Conservation (phyloP, 2,113 vertebrate species). For the Excalfactoria chinensis region DNA sequence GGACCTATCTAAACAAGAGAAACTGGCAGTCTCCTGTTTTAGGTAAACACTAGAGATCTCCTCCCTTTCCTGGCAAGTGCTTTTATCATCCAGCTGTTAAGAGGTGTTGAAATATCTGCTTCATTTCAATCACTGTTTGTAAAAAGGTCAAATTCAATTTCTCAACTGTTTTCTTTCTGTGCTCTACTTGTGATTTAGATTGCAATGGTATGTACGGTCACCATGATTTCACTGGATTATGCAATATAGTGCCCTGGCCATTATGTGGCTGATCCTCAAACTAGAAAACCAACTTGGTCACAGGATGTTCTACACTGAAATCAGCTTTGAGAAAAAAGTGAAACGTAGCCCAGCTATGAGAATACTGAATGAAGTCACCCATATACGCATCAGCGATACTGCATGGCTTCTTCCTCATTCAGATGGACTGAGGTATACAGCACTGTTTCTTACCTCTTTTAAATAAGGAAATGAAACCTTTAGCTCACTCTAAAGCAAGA, state of each 20-base stretch:
- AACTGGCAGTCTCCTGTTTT: neutral
- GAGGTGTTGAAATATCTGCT: neutral
- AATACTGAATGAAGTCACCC: neutral
- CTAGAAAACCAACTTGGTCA: neutral
- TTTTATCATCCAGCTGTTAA: neutral
- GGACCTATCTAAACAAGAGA: neutral
- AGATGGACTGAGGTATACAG: neutral
- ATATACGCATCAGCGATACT: neutral
- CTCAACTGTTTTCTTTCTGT: neutral
- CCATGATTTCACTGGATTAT: neutral
- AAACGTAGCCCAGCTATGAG: fast-evolving
- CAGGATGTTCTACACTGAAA: neutral
- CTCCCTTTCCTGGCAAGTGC: neutral
- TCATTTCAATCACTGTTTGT: neutral
- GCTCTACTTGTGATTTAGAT: neutral
- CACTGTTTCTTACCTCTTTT: neutral
- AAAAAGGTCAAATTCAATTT: neutral
- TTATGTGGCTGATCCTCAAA: neutral
- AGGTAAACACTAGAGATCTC: neutral
- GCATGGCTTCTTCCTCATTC: neutral
- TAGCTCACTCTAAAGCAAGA: neutral
- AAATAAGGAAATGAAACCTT: neutral
- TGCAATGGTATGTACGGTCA: neutral
- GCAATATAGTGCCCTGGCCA: neutral
- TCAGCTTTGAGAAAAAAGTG: neutral